Percentiles rank a stretch among this genome's conserved stretches.
Evolutionary conservation across 2,113 vertebrate species (phyloP).

Genomic region (Istiophorus platypterus): DNA sequence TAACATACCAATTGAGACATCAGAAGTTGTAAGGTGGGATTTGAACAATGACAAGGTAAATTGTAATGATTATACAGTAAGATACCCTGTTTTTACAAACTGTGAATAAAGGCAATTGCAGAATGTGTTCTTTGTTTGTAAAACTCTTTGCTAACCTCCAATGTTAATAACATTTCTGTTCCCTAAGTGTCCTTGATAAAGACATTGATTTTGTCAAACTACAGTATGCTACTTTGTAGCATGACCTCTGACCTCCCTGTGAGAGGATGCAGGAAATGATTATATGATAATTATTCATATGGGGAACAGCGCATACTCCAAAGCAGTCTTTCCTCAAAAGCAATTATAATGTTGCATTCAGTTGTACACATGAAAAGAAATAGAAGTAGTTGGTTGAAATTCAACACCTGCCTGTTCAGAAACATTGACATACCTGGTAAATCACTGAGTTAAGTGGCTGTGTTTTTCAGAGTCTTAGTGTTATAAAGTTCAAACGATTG

Average conservation of each 20-base stretch:
- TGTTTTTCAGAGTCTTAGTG: neutral
- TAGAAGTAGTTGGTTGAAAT: neutral
- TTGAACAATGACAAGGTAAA: neutral
- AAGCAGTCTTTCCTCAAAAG: neutral
- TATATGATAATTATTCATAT: neutral
- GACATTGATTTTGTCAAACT: neutral
- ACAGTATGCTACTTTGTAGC: neutral
- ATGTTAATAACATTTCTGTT: neutral
- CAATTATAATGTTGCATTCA: neutral
- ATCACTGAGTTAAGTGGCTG: neutral
- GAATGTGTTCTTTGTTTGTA: neutral
- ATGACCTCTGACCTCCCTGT: neutral
- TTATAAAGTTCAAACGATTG: neutral
- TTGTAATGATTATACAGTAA: neutral
- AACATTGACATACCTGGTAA: neutral
- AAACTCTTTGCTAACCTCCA: neutral
- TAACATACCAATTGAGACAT: neutral
- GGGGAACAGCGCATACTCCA: neutral
- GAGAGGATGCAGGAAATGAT: neutral
- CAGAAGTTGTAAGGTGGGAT: neutral
- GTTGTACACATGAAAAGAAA: neutral
- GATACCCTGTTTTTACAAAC: neutral
- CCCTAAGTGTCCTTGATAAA: neutral
- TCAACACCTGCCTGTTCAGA: neutral
- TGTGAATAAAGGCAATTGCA: neutral